Conservation (phyloP, 2,113 vertebrate genomes). For the Pluvialis apricaria region DNA sequence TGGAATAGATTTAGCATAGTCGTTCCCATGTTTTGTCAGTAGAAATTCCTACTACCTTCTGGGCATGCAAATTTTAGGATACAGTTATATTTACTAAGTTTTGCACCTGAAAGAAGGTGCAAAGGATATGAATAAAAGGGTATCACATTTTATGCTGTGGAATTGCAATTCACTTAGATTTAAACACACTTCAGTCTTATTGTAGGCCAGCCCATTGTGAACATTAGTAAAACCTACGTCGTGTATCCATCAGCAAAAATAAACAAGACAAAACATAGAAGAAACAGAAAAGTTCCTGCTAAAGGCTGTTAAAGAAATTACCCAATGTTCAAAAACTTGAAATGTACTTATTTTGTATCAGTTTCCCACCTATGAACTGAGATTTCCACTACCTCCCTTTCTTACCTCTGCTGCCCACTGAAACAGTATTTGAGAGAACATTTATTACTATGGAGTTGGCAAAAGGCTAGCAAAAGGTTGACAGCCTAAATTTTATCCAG, state of each 20-base stretch:
- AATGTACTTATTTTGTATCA: neutral
- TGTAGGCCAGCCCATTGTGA: neutral
- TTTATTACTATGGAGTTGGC: neutral
- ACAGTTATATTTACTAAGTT: neutral
- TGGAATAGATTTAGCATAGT: neutral
- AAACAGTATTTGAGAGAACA: neutral
- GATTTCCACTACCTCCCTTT: neutral
- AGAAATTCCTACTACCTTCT: neutral
- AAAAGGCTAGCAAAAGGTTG: neutral
- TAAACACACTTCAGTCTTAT: neutral
- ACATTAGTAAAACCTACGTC: neutral
- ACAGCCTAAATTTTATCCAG: neutral
- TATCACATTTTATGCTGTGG: neutral
- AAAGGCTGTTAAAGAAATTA: neutral
- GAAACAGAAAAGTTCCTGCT: neutral
- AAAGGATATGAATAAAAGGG: neutral
- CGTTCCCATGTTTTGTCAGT: neutral
- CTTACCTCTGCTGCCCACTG: neutral
- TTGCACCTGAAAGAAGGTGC: neutral
- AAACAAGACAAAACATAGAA: neutral
- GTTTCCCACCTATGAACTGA: neutral
- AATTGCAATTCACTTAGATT: neutral
- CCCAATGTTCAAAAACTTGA: neutral
- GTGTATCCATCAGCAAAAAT: neutral
- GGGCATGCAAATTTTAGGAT: neutral